Evolutionary conservation across 2,888 invertebrate species (phyloP).

Genomic region (Melolontha melolontha): DNA sequence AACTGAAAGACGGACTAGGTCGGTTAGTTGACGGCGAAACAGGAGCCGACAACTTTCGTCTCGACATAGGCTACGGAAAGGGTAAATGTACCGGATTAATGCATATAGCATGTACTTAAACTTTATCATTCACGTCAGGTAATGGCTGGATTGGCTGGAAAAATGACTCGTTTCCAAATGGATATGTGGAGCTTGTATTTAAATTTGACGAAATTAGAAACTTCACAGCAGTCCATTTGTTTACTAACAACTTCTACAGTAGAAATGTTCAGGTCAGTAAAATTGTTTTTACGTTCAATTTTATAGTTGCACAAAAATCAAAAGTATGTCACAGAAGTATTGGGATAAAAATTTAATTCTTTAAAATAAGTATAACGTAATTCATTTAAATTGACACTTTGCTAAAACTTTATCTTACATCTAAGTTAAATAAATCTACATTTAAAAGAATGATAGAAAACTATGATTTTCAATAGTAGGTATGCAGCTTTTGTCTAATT

Average conservation of each 20-base stretch:
- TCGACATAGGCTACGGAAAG: constrained; percentile 72
- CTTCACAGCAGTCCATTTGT: constrained; percentile 75
- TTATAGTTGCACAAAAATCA: background rate
- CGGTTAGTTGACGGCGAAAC: constrained; percentile 76
- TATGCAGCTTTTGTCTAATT: too few species aligned
- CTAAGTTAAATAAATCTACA: too few species aligned
- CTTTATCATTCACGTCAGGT: constrained; percentile 62
- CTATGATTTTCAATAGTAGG: too few species aligned
- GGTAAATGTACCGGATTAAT: constrained; percentile 61
- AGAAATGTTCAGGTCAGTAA: constrained; percentile 74
- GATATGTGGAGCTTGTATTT: constrained; percentile 76
- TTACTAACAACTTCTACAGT: constrained; percentile 78
- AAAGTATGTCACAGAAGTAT: too few species aligned
- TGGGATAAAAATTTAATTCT: too few species aligned
- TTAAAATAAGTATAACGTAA: too few species aligned
- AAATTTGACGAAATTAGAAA: constrained; percentile 78
- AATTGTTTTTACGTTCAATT: constrained; percentile 1
- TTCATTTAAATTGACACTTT: too few species aligned
- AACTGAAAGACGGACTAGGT: constrained; percentile 74
- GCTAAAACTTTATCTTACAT: too few species aligned
- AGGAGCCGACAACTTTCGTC: constrained; percentile 72
- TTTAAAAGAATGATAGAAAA: too few species aligned
- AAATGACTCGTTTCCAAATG: constrained; percentile 68
- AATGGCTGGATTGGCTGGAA: constrained; percentile 85
- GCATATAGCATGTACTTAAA: constrained; percentile 41